phyloP scores from a whole-genome alignment of 2,113 vertebrate species.

The Lichenostomus cassidix region DNA sequence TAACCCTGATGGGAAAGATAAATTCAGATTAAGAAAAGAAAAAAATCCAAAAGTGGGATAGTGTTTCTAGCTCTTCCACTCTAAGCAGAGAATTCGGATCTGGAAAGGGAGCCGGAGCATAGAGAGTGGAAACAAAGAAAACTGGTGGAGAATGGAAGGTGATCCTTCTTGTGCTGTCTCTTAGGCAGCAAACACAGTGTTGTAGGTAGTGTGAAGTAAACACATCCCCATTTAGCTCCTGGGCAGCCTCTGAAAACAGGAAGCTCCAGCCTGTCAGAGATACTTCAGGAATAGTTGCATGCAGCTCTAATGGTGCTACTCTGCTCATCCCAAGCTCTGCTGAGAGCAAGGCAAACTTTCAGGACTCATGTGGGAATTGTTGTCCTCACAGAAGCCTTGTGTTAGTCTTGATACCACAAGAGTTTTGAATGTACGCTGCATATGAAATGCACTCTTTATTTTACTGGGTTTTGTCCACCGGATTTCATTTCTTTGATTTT shows the following conservation, averaged over 20 bases:
- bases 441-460: background rate
- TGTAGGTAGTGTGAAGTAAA: background rate
- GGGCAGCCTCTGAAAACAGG: background rate
- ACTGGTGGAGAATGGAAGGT: background rate
- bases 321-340: background rate
- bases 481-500: background rate
- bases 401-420: background rate
- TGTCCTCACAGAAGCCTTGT: background rate
- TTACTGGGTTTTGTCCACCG: background rate
- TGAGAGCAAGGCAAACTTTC: background rate
- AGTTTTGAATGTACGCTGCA: background rate
- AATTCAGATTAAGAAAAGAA: background rate
- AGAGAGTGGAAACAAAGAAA: background rate
- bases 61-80: background rate
- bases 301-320: background rate
- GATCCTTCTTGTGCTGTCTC: background rate
- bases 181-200: background rate
- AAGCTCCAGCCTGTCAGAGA: background rate
- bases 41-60: background rate
- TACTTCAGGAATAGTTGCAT: background rate
- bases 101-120: background rate
- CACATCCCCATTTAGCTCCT: background rate
- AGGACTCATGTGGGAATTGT: background rate
- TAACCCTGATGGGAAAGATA: background rate
- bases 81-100: background rate